Conservation (phyloP, 1,140 invertebrate genomes). For the Stegodyphus mimosarum region DNA sequence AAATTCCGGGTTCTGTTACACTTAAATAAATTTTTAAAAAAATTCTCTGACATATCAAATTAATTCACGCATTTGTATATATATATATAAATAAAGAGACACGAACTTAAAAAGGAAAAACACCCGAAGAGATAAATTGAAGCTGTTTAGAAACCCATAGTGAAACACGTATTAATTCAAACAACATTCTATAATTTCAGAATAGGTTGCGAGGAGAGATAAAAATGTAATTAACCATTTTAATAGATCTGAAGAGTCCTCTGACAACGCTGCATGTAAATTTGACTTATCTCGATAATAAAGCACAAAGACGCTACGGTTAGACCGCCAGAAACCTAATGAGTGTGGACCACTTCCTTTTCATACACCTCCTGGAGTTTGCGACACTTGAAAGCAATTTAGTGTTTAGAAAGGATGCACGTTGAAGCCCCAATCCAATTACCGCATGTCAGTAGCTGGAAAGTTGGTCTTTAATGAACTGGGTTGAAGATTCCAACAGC, state of each 20-base stretch:
- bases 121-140: no score
- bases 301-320: conserved; percentile 25
- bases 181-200: background rate
- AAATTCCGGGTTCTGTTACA: no score
- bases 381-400: conserved; percentile 54
- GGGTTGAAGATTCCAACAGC: conserved; percentile 23
- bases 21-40: no score
- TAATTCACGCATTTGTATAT: no score
- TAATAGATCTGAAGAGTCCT: background rate
- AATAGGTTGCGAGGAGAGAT: background rate
- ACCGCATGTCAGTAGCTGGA: conserved; percentile 47
- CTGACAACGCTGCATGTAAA: background rate
- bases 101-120: no score
- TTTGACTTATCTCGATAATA: conserved; percentile 11
- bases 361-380: conserved; percentile 29
- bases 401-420: conserved; percentile 47
- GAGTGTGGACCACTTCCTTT: conserved; percentile 47
- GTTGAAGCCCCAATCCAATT: conserved; percentile 54
- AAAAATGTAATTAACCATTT: conserved; percentile 6
- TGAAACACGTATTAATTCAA: no score
- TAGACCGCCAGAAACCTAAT: conserved; percentile 28
- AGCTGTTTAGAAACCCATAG: no score
- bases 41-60: no score
- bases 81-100: no score
- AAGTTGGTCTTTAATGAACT: conserved; percentile 57